Base-by-base conservation (phyloP, 2,797 vertebrate genomes). In the Sebastiscus albofasciatus region DNA sequence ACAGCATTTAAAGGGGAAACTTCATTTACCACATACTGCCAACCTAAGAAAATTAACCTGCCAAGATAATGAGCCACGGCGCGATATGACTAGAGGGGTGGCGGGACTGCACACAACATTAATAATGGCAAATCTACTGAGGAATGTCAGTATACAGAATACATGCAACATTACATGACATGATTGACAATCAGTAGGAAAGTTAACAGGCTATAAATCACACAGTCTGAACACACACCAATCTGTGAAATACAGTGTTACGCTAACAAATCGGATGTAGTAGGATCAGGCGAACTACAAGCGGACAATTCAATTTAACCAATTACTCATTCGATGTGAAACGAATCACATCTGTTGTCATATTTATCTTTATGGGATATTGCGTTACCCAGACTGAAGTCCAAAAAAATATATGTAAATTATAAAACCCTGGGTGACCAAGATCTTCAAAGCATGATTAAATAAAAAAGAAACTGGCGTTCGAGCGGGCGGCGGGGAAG, bases 11-110 rank as follows among this genome's bases (percentile, higher is more conserved):
- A 12, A 49, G 33, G 36, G 55, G 59, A 85, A 84, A 83, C 61
- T 80, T 86, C 5, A 90, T 90, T 88, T 85, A 73, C 81, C 72
- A 75, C 82, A 78, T 73, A 67, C 72, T 49, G 80, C 29, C 75
- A 49, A 72, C 73, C 33, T 79, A 84, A 83, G 68, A 72, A 67
- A 75, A 54, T 54, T 22, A n/a, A 54, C 52, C 52, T 54, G 52
- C 52, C 52, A 84, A 81, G 74, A 77, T 71, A 87, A 90, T 86
- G 20, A 69, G 77, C 67, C 66, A 86, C n/a, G n/a, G 42, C 42
- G 77, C 75, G 56, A 29, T 60, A 54, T 58, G 54, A 72, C 68
- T 33, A 31, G 67, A 81, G 81, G 67, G 70, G 27, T 31, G 67
- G 69, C 22, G 33, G 54, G 62, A 69, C 61, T 34, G 65, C 58